Evolutionary conservation across 2,797 vertebrate species (phyloP).

Genomic region (Muscicapa striata): DNA sequence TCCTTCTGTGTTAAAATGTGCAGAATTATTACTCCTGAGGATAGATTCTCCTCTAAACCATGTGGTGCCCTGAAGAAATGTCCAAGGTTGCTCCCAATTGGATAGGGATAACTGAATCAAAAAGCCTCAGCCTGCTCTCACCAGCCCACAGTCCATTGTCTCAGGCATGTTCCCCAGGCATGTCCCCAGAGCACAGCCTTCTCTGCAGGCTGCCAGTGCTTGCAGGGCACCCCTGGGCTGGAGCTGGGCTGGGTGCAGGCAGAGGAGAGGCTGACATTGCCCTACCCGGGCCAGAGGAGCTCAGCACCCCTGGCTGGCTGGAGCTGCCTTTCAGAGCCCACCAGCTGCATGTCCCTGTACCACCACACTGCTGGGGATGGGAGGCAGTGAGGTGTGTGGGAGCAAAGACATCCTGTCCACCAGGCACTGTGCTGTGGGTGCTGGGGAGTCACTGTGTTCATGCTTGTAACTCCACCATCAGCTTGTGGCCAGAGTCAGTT

Average conservation of each 20-base stretch:
- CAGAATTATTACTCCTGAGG: neutral
- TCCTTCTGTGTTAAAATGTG: neutral
- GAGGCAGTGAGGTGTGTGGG: neutral
- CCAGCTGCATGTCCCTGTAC: neutral
- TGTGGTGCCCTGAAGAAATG: neutral
- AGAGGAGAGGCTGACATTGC: neutral
- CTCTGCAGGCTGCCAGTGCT: neutral
- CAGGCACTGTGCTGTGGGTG: rapidly evolving
- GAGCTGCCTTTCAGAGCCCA: neutral
- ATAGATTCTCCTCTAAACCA: neutral
- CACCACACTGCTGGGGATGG: rapidly evolving
- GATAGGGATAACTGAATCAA: neutral
- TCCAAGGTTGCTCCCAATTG: neutral
- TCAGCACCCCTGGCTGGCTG: neutral
- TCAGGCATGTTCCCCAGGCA: neutral
- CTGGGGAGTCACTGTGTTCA: rapidly evolving
- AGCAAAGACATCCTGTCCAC: neutral
- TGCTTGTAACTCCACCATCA: rapidly evolving
- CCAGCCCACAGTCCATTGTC: neutral
- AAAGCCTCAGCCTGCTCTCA: neutral
- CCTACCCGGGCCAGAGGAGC: rapidly evolving
- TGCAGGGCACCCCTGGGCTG: rapidly evolving
- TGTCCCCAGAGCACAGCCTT: neutral
- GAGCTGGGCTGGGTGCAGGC: neutral
- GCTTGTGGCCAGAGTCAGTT: neutral